These are phyloP conservation scores for Microtus obscurus DNA, from an alignment of 2,797 vertebrate genomes.

Conservation along the genomic window DNA sequence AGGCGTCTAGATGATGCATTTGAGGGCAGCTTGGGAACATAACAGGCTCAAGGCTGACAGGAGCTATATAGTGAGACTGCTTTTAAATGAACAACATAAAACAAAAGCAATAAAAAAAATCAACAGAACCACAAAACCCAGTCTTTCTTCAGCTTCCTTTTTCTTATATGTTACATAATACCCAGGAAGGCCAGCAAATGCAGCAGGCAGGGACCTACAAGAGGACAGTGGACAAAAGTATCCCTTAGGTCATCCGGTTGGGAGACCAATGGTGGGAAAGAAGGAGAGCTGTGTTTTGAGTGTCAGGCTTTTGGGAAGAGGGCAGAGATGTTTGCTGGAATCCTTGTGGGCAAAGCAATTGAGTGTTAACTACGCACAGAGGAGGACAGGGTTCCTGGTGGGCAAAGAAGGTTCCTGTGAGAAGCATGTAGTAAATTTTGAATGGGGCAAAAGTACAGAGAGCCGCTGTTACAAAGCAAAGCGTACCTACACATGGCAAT, in stretches of 20 bases:
- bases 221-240: background rate
- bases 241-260: no score
- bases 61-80: background rate
- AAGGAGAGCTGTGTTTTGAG: background rate
- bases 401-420: background rate
- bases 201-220: background rate
- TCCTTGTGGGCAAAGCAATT: background rate
- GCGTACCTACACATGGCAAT: background rate
- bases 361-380: background rate
- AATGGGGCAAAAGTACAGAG: background rate
- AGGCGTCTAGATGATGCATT: background rate
- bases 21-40: background rate
- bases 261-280: background rate
- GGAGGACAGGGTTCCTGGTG: background rate
- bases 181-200: background rate
- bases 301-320: no score
- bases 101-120: background rate
- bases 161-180: background rate
- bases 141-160: background rate
- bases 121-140: background rate
- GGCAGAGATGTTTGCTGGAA: background rate
- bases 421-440: conserved; percentile 33
- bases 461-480: background rate
- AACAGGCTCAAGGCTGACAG: background rate
- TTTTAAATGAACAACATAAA: background rate